phyloP scores from a whole-genome alignment of 2,113 vertebrate species.

The Strix uralensis region DNA sequence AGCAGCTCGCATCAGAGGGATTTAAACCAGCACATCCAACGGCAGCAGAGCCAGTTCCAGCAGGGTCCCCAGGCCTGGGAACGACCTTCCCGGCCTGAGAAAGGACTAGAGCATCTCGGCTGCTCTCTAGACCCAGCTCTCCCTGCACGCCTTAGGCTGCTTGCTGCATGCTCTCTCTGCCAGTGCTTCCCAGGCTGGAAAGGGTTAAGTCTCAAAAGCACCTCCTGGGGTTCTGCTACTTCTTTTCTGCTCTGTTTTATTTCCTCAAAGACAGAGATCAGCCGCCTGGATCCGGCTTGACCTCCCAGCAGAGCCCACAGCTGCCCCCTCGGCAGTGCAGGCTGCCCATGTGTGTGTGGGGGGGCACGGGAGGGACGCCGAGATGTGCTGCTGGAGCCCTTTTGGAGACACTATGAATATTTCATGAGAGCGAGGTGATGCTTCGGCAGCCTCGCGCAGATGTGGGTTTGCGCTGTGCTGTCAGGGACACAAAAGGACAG shows the following conservation, averaged over 20 bases:
- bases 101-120: not conserved
- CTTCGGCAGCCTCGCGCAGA: not conserved
- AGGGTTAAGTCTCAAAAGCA: constrained; percentile 9
- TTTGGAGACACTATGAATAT: not conserved
- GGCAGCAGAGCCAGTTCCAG: not conserved
- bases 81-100: not conserved
- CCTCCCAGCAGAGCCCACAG: not conserved
- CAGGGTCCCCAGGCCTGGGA: not conserved
- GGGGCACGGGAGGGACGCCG: not conserved
- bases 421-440: not conserved
- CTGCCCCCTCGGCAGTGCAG: not conserved
- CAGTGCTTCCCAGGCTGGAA: not conserved
- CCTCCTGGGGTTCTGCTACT: not conserved
- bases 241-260: constrained; percentile 28
- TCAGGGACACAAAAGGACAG: not conserved
- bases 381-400: not conserved
- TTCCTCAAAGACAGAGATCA: constrained; percentile 21
- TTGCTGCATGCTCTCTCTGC: not conserved
- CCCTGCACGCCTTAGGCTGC: not conserved
- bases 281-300: not conserved
- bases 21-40: not conserved
- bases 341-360: accelerated
- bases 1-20: not conserved
- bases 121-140: not conserved
- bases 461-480: not conserved